These are phyloP conservation scores for Andrena chrysosceles DNA, from an alignment of 2,888 invertebrate species.

Conservation along the genomic window DNA sequence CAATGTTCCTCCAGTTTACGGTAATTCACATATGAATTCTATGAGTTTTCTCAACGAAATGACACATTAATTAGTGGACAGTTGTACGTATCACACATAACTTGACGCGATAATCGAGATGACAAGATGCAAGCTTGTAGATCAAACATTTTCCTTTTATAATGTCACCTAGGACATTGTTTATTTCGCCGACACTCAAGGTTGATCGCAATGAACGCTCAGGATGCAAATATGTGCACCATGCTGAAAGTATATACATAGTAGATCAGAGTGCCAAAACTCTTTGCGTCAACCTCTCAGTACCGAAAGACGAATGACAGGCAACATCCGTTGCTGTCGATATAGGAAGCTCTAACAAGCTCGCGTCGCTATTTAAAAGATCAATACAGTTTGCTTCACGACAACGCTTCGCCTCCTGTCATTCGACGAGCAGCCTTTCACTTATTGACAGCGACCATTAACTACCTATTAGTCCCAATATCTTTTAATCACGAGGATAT, in stretches of 20 bases:
- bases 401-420: no score
- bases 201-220: constrained; percentile 38
- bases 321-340: constrained; percentile 43
- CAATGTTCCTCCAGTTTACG: no score
- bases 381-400: not conserved
- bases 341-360: constrained; percentile 44
- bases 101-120: not conserved
- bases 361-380: constrained; percentile 13
- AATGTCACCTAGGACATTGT: not conserved
- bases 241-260: constrained; percentile 28
- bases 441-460: no score
- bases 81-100: not conserved
- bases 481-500: no score
- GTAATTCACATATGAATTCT: no score
- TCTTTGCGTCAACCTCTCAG: constrained; percentile 15
- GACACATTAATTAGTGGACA: not conserved
- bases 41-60: not conserved
- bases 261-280: constrained; percentile 56
- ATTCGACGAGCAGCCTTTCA: no score
- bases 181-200: constrained; percentile 24
- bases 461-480: no score
- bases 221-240: constrained; percentile 28
- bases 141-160: constrained; percentile 1
- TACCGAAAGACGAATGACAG: constrained; percentile 24
- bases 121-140: not conserved